Base-by-base conservation (phyloP, 2,797 vertebrate genomes). In the Aeoliscus strigatus region DNA sequence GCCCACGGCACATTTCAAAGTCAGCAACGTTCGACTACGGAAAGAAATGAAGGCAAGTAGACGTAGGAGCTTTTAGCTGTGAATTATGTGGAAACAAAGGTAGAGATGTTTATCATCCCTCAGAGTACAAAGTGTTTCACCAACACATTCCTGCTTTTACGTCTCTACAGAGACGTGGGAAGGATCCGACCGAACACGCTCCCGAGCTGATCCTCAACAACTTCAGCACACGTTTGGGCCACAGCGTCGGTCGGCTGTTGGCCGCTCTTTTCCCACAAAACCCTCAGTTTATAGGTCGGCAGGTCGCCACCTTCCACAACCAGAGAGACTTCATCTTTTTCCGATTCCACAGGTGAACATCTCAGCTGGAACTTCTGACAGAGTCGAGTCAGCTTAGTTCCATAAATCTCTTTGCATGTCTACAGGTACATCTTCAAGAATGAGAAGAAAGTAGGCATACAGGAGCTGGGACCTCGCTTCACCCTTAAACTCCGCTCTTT, bases 261-360 rank as follows among this genome's bases (percentile, higher is more conserved):
- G 96, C 95, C 0, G 92, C 92, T n/a, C 90, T 99, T 12, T 99
- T 94, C 61, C 93, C 95, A 12, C 93, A 97, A 1, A 85, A 95
- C 53, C 96, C 96, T 12, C 91, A 97, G 35, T 99, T 99, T 72
- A 71, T 89, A 23, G 95, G 96, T 46, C 90, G 95, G 59, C 96
- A 99, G 63, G 95, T 98, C 5, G 94, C 93, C 28, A 99, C 96
- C 4, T 98, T 99, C 72, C 96, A 99, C 77, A 99, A 99, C 81
- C 96, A 99, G 62, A 85, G 96, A 59, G 96, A 99, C 78, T 99
- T 95, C 66, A 82, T 99, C 58, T 99, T 99, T 56, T 98, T 99
- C 79, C 86, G 96, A 82, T 99, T 94, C 77, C 96, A 99, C 81
- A 93, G 96, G 96, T 98, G 54, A 82, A 27, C 5, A 4, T 30